Evolutionary conservation across 2,797 vertebrate species (phyloP), one percentile per base, ranked within the genome.

Genomic region (Lophius americanus): DNA sequence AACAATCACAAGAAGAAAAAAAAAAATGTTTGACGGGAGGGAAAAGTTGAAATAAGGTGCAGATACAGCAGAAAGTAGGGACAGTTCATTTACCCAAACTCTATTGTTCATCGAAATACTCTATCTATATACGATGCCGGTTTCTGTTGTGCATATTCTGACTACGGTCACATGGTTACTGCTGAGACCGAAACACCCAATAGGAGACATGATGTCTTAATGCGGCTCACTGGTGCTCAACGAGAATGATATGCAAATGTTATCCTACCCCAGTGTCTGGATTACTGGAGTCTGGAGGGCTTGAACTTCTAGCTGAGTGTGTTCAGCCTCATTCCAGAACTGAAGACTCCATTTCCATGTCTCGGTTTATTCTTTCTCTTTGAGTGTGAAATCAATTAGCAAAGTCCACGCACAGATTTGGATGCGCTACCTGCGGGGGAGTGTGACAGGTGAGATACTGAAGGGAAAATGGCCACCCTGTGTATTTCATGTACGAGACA

Each of bases 141-240:
- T 36, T 23, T 5, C 38, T 10, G 7, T 4, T 33, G 51, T 39
- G 50, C 12, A 47, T 46, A 23, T 36, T 58, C 37, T 47, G 47
- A 14, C 6, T 11, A 60, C 46, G 50, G 23, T 61, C 51, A 7
- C 51, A 3, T 37, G 6, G n/a, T 36, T 60, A 51, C 14, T 69
- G 33, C 8, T 43, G 4, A 36, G 41, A 6, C 2, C 35, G 3
- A 36, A 58, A 10, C 33, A 41, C 3, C 8, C 14, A 43, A 32
- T 32, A 4, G 0, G 6, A 55, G n/a, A 8, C 3, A 38, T n/a
- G 12, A 53, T 7, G 5, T 42, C 39, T 14, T 41, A 14, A 41
- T 38, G 36, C 9, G 41, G 36, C 33, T 52, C 12, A n/a, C 37
- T 42, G 3, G 7, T 42, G 9, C 39, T 42, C 39, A 56, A 14